These are phyloP conservation scores for Automeris io DNA, from an alignment of 2,888 invertebrate genomes.

Conservation along the genomic window DNA sequence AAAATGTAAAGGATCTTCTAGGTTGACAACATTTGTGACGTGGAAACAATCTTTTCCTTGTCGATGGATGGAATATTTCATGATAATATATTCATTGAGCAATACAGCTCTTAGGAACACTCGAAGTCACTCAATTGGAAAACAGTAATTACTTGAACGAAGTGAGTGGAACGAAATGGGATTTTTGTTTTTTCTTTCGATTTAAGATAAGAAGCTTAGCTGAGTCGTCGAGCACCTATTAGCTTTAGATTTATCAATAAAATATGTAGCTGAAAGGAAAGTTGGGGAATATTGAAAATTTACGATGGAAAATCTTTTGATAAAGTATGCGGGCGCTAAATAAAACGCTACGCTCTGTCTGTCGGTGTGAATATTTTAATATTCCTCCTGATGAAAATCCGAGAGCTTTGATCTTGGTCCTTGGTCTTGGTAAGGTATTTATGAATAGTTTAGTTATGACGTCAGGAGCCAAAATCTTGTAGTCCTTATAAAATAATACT, in stretches of 20 bases:
- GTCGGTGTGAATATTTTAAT: slow-evolving; percentile 2
- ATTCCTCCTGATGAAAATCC: neutral
- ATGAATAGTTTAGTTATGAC: no score
- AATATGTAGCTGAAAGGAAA: slow-evolving; percentile 20
- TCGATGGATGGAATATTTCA: no score
- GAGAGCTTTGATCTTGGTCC: neutral
- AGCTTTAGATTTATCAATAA: slow-evolving; percentile 14
- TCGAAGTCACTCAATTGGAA: neutral
- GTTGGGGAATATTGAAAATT: slow-evolving; percentile 17
- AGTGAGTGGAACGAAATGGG: slow-evolving; percentile 1
- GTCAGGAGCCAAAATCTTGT: no score
- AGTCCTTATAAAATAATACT: no score
- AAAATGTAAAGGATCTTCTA: no score
- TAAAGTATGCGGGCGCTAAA: neutral
- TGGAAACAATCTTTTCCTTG: no score
- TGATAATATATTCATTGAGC: neutral
- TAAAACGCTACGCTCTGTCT: neutral
- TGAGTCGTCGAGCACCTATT: slow-evolving; percentile 12
- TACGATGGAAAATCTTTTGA: slow-evolving; percentile 12
- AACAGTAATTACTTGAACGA: slow-evolving; percentile 4
- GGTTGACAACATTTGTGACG: no score
- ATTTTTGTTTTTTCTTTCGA: slow-evolving; percentile 11
- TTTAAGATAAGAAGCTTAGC: slow-evolving; percentile 15
- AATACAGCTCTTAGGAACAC: neutral
- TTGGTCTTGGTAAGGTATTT: no score